These are phyloP conservation scores for Drosophila cardini DNA, from an alignment of 1,140 invertebrate genomes.

Conservation along the genomic window DNA sequence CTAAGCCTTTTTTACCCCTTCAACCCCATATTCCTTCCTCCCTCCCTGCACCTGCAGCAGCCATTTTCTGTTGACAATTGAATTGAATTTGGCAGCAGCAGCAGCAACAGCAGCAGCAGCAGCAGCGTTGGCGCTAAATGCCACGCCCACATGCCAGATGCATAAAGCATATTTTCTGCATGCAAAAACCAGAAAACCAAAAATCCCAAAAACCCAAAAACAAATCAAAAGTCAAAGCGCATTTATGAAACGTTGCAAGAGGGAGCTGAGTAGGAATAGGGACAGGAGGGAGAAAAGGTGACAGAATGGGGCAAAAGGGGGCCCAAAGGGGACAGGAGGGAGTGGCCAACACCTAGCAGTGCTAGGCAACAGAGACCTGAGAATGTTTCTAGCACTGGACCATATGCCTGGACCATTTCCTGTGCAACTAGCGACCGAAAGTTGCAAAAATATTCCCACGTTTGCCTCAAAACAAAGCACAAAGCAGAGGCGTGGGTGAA, in stretches of 20 bases:
- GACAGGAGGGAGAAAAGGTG: background rate
- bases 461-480: slow-evolving; percentile 76
- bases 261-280: too few relatives aligned
- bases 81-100: slow-evolving; percentile 76
- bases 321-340: background rate
- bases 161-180: slow-evolving; percentile 80
- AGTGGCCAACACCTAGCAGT: slow-evolving; percentile 36
- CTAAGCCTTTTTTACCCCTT: background rate
- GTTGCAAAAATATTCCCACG: slow-evolving; percentile 82
- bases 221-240: slow-evolving; percentile 60
- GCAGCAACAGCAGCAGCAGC: slow-evolving; percentile 49
- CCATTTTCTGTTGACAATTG: slow-evolving; percentile 75
- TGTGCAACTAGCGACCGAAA: slow-evolving; percentile 78
- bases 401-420: slow-evolving; percentile 74
- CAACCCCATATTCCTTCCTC: too few relatives aligned
- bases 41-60: slow-evolving; percentile 1
- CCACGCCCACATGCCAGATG: slow-evolving; percentile 62
- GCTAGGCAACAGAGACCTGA: slow-evolving; percentile 17
- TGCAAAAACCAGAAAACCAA: slow-evolving; percentile 57
- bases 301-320: too few relatives aligned
- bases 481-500: background rate
- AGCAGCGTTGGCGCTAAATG: slow-evolving; percentile 5
- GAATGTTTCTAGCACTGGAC: slow-evolving; percentile 30
- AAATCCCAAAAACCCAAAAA: slow-evolving; percentile 45
- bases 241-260: slow-evolving; percentile 8